These are phyloP conservation scores for Deladenus siricidicola DNA, from an alignment of 2,888 invertebrate species.

Conservation along the genomic window DNA sequence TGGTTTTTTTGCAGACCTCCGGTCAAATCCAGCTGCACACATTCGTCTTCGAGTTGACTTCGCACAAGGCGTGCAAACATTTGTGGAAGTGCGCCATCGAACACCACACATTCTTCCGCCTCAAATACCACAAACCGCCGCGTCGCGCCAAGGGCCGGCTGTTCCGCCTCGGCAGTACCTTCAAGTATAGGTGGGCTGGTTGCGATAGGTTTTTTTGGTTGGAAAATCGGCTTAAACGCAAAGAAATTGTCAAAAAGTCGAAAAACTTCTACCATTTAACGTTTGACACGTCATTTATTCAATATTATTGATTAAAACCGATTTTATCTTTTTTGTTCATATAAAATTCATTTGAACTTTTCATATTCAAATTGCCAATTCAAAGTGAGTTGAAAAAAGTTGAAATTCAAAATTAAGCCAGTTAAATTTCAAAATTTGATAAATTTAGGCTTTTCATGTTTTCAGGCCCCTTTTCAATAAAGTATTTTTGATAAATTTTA, in stretches of 20 bases:
- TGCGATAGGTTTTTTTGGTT: not conserved
- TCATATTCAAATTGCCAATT: too few species aligned
- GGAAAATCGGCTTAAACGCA: not conserved
- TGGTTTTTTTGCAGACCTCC: constrained; percentile 5
- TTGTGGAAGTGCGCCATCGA: constrained; percentile 99
- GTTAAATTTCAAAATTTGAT: too few species aligned
- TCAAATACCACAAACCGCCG: constrained; percentile 55
- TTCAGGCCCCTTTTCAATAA: too few species aligned
- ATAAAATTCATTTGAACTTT: too few species aligned
- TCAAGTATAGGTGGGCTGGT: constrained; percentile 74
- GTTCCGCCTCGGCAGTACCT: constrained; percentile 95
- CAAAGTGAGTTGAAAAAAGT: too few species aligned
- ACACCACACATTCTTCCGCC: constrained; percentile 95
- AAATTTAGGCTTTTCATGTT: too few species aligned
- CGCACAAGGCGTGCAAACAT: constrained; percentile 97
- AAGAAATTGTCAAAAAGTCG: not conserved
- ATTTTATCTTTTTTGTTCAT: too few species aligned
- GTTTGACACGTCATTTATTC: too few species aligned
- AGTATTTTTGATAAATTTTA: too few species aligned
- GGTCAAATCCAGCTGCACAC: constrained; percentile 76
- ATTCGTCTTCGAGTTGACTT: constrained; percentile 86
- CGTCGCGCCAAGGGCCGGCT: constrained; percentile 61
- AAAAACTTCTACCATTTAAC: too few species aligned
- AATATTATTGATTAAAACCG: too few species aligned
- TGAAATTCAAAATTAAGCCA: too few species aligned